Evolutionary conservation across 2,113 vertebrate species (phyloP), one percentile per base, ranked within the genome.

Genomic region (Seriola rivoliana): DNA sequence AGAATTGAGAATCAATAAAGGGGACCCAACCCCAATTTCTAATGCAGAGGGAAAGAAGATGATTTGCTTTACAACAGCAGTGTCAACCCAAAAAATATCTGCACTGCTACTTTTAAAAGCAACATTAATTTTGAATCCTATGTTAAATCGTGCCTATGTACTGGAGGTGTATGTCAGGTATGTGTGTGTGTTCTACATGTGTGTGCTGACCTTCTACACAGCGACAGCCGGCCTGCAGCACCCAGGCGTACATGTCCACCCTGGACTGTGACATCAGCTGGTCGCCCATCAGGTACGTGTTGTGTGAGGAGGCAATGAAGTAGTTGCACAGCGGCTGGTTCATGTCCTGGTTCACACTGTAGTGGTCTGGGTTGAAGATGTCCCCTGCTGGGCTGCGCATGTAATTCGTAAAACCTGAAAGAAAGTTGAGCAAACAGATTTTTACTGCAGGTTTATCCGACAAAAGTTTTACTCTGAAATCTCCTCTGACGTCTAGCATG

Each of bases 251-350:
- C 98, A 99, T 99, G 93, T 99, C 98, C 50, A 96, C 97, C 55
- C 98, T 94, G 9, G 98, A 99, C 94, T 99, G 98, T 57, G 98
- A 99, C 96, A 97, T 97, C 85, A 99, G 96, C 92, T 99, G 98
- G 95, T 99, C 98, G 0, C 98, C 98, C 95, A 95, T 97, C 93
- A 99, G 96, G 96, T 99, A 99, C 85, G 98, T 99, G 94, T 99
- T 99, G 92, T 99, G 98, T 65, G 98, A 99, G 0, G 98, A 99
- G 83, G 98, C 96, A 80, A 99, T 98, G 91, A 98, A 99, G 80
- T 99, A 99, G 90, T 97, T 95, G 85, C 96, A 98, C 81, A 99
- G 91, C 0, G 98, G 97, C 65, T 87, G 96, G 0, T 88, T 96
- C 98, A 99, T 99, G 90, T 99, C 97, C 93, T 99, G 98, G 90